Conservation (phyloP, 2,888 invertebrate genomes). For the Epistrophe eligans region DNA sequence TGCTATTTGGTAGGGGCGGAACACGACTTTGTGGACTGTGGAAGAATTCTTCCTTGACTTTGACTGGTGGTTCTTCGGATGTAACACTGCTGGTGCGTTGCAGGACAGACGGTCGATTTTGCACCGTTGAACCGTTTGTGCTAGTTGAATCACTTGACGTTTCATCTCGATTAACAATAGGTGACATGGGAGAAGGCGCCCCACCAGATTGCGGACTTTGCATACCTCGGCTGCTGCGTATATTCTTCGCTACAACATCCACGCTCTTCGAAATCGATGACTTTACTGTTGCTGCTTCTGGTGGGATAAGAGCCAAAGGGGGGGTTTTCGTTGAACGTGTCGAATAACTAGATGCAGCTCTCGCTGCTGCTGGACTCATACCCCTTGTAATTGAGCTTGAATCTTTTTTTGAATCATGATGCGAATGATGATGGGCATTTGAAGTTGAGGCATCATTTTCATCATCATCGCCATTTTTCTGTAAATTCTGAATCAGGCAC, state of each 20-base stretch:
- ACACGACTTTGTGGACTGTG: slow-evolving; percentile 76
- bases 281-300: slow-evolving; percentile 82
- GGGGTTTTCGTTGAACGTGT: slow-evolving; percentile 80
- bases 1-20: slow-evolving; percentile 77
- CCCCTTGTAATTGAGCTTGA: slow-evolving; percentile 55
- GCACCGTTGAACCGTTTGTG: slow-evolving; percentile 47
- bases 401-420: slow-evolving; percentile 58
- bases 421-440: slow-evolving; percentile 59
- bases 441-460: slow-evolving; percentile 73
- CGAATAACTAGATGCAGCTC: slow-evolving; percentile 58
- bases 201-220: slow-evolving; percentile 58
- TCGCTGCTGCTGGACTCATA: slow-evolving; percentile 72
- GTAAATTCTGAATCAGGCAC: slow-evolving; percentile 86
- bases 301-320: slow-evolving; percentile 83
- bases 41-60: slow-evolving; percentile 72
- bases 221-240: slow-evolving; percentile 78
- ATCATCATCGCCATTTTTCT: slow-evolving; percentile 78
- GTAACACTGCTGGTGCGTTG: slow-evolving; percentile 55
- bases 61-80: slow-evolving; percentile 45
- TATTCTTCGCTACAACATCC: slow-evolving; percentile 81
- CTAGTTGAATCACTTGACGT: slow-evolving; percentile 63
- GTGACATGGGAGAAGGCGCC: slow-evolving; percentile 53
- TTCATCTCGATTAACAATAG: slow-evolving; percentile 61
- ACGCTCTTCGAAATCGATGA: slow-evolving; percentile 84
- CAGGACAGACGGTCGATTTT: slow-evolving; percentile 72